These are phyloP conservation scores for Sarcophaga rosellei DNA, from an alignment of 2,888 invertebrate genomes.

Conservation along the genomic window DNA sequence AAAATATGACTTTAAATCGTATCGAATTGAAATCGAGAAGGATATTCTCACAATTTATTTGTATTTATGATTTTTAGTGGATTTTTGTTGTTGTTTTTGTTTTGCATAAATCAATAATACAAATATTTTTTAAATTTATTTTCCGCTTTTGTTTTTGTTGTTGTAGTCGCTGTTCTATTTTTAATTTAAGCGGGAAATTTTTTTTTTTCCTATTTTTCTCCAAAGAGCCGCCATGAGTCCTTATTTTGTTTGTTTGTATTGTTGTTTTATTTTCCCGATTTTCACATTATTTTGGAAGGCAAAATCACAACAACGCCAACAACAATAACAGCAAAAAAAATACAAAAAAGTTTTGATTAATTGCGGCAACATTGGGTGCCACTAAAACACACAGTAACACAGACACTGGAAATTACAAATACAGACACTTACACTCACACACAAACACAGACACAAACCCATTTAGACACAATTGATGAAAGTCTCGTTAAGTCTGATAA, in stretches of 20 bases:
- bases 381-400: conserved; percentile 57
- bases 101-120: conserved; percentile 61
- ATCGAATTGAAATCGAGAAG: not conserved
- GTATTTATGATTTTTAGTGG: not conserved
- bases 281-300: conserved; percentile 49
- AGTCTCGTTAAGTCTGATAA: conserved; percentile 1
- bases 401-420: conserved; percentile 1
- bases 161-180: not conserved
- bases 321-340: conserved; percentile 2
- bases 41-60: no score
- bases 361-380: conserved; percentile 67
- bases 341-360: conserved; percentile 66
- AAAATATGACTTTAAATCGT: conserved; percentile 56
- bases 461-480: not conserved
- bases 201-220: conserved; percentile 33
- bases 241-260: conserved; percentile 12
- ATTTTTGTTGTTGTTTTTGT: conserved; percentile 44
- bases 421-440: no score
- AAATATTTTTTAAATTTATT: conserved; percentile 58
- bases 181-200: conserved; percentile 59
- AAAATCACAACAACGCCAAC: not conserved
- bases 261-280: not conserved
- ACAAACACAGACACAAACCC: no score
- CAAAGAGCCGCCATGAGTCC: conserved; percentile 46
- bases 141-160: not conserved